Evolutionary conservation across 1,140 invertebrate genomes (phyloP).

Genomic region (Caenorhabditis brenneri): DNA sequence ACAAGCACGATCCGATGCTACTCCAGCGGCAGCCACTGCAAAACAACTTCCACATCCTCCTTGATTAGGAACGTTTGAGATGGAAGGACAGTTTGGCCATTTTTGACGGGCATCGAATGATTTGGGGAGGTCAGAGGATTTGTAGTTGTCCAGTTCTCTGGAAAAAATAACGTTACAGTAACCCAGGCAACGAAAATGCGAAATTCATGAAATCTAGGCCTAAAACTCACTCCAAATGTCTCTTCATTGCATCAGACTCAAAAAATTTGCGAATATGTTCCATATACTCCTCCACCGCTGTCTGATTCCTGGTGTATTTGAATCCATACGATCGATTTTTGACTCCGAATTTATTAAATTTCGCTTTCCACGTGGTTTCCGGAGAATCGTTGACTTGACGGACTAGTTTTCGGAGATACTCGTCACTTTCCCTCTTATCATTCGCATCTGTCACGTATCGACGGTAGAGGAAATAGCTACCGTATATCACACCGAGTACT

Average conservation of each 20-base stretch:
- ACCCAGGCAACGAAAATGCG: too few species aligned
- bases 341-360: slow-evolving; percentile 60
- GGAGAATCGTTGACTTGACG: slow-evolving; percentile 52
- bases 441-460: slow-evolving; percentile 27
- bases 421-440: slow-evolving; percentile 32
- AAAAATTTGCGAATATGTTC: slow-evolving; percentile 54
- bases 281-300: slow-evolving; percentile 53
- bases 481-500: slow-evolving; percentile 15
- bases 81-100: slow-evolving; percentile 84
- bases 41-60: slow-evolving; percentile 75
- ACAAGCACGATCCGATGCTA: slow-evolving; percentile 68
- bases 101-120: slow-evolving; percentile 80
- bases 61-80: slow-evolving; percentile 74
- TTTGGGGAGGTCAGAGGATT: slow-evolving; percentile 73
- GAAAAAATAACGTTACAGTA: background rate
- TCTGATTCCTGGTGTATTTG: slow-evolving; percentile 54
- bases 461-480: slow-evolving; percentile 22
- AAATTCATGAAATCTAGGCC: background rate
- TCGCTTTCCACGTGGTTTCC: slow-evolving; percentile 56
- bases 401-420: slow-evolving; percentile 51
- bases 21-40: slow-evolving; percentile 68
- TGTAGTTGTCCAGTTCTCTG: slow-evolving; percentile 53
- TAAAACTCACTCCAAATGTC: slow-evolving; percentile 53
- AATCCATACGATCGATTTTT: slow-evolving; percentile 54
- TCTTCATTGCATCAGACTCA: slow-evolving; percentile 54